Evolutionary conservation across 2,113 vertebrate species (phyloP).

Genomic region (Trematocara unimaculatum): DNA sequence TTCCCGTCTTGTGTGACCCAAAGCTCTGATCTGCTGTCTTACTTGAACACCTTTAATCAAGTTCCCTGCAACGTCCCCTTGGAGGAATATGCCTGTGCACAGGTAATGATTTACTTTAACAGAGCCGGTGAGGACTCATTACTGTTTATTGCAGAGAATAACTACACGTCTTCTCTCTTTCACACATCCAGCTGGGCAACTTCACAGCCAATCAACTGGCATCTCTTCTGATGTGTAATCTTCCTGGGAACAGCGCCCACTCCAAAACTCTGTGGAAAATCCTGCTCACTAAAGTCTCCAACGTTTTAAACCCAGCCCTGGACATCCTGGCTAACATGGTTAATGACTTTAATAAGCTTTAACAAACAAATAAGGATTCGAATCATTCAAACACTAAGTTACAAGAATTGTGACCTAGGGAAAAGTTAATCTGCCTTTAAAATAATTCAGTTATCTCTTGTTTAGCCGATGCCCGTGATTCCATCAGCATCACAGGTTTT

Average conservation of each 20-base stretch:
- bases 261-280: slow-evolving; percentile 64
- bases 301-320: slow-evolving; percentile 55
- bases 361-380: neutral
- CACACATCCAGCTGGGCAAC: slow-evolving; percentile 28
- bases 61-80: slow-evolving; percentile 46
- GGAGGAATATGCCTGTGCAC: slow-evolving; percentile 60
- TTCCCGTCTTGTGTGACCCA: neutral
- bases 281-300: slow-evolving; percentile 48
- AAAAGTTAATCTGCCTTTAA: neutral
- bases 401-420: neutral
- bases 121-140: neutral
- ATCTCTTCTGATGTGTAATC: slow-evolving; percentile 55
- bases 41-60: neutral
- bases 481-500: slow-evolving; percentile 30
- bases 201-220: slow-evolving; percentile 56
- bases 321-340: slow-evolving; percentile 44
- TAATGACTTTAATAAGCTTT: neutral
- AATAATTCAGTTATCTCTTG: neutral
- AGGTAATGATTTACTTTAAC: slow-evolving; percentile 24
- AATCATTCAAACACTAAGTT: neutral
- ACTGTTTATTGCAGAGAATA: neutral
- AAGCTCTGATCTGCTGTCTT: slow-evolving; percentile 39
- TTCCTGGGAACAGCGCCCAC: slow-evolving; percentile 30
- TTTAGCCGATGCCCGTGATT: slow-evolving; percentile 3
- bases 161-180: neutral